Evolutionary conservation across 2,113 vertebrate genomes (phyloP), one percentile per base, ranked within the genome.

Genomic region (Gavia stellata): DNA sequence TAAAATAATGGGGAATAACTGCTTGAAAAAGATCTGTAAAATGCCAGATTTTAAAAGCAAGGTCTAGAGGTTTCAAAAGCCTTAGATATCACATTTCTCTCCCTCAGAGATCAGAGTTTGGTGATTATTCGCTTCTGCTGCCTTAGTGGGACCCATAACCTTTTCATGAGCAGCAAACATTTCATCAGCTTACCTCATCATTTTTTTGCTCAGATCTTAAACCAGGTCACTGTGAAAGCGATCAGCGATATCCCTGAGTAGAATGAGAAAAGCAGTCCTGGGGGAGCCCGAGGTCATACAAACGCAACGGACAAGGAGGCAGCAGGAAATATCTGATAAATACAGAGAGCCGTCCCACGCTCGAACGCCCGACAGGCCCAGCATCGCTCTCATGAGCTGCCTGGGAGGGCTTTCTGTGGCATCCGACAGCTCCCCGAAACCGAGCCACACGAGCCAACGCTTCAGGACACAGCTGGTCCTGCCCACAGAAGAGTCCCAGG

Each of bases 301-400:
- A 74, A 87, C 0, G 28, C 73, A 66, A 77, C 0, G 1, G 71
- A 68, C n/a, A 67, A 72, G 86, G 66, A 95, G 24, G 81, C 88
- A 83, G 83, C 86, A 95, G 90, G 94, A 96, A 97, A 78, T 75
- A 67, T 31, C 3, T 12, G 90, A 63, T 63, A 91, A 90, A 94
- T 81, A 81, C 0, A 2, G 79, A 67, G 56, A 93, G 55, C 18
- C 8, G 15, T 93, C 96, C 95, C 79, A 94, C 31, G 36, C 87
- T 79, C 3, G 0, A 53, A 15, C 5, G 14, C 19, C 25, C 24
- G 0, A 52, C 92, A 86, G 84, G 58, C 65, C 38, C 58, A 44
- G 87, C 34, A 25, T 6, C 0, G 0, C 38, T 59, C 62, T 42
- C 2, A 0, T 1, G 6, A 78, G 42, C 66, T 8, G 38, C 55